phyloP scores from a whole-genome alignment of 2,113 vertebrate genomes.

The Chionodraco myersi region DNA sequence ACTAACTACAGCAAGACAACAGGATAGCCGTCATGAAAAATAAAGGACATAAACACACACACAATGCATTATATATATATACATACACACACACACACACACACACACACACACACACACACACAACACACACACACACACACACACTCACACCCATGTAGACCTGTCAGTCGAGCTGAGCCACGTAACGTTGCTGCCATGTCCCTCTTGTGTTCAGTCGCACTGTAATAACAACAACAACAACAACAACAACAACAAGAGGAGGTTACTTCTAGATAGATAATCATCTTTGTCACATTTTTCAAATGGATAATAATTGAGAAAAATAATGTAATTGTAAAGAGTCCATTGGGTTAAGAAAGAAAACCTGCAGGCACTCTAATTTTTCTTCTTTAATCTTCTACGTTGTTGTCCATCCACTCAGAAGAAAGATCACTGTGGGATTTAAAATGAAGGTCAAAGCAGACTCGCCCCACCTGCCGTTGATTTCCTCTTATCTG shows the following conservation, averaged over 20 bases:
- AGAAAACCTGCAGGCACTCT: constrained; percentile 22
- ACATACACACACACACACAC: too few relatives aligned
- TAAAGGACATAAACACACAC: constrained; percentile 33
- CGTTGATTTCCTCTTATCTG: constrained; percentile 26
- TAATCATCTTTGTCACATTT: constrained; percentile 38
- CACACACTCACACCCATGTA: constrained; percentile 4
- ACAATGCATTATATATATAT: constrained; percentile 34
- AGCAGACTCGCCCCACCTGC: constrained; percentile 46
- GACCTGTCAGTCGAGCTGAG: constrained; percentile 46
- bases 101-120: constrained; percentile 1
- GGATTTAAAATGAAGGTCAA: constrained; percentile 49
- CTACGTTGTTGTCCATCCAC: constrained; percentile 9
- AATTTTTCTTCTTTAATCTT: not conserved
- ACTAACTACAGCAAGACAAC: constrained; percentile 43
- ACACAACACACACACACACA: not conserved
- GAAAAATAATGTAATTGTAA: constrained; percentile 25
- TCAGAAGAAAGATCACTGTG: constrained; percentile 16
- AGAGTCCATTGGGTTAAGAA: constrained; percentile 20
- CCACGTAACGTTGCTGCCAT: constrained; percentile 37
- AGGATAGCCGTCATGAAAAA: constrained; percentile 17
- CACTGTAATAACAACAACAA: constrained; percentile 39
- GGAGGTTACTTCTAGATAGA: constrained; percentile 47
- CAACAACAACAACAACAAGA: constrained; percentile 16
- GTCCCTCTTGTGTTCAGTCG: constrained; percentile 53
- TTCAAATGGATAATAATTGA: constrained; percentile 25